Conservation (phyloP, 1,140 invertebrate genomes). For the Wiebesia pumilae region DNA sequence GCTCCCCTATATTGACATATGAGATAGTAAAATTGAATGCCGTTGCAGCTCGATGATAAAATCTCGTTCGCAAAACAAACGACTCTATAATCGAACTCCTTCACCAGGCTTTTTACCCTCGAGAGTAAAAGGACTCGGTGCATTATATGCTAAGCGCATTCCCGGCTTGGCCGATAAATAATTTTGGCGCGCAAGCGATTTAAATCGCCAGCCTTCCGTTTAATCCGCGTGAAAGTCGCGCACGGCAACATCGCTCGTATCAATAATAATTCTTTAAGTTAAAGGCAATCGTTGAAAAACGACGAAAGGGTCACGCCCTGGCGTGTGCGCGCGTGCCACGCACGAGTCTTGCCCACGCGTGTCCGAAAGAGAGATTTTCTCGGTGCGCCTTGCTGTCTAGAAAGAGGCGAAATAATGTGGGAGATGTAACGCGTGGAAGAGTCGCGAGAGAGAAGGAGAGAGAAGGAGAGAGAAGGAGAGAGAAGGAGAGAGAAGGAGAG, state of each 20-base stretch:
- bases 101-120: too few species aligned
- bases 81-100: background rate
- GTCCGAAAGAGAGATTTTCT: background rate
- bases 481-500: background rate
- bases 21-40: slow-evolving; percentile 16
- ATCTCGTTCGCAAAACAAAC: slow-evolving; percentile 1
- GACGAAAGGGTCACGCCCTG: background rate
- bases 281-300: too few species aligned
- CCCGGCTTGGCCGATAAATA: background rate
- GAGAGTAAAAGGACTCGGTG: background rate
- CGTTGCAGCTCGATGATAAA: background rate
- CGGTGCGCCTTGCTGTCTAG: background rate
- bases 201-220: background rate
- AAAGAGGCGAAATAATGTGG: background rate
- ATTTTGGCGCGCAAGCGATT: slow-evolving; percentile 4
- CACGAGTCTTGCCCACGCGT: slow-evolving; percentile 2
- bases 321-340: background rate
- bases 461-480: too few species aligned
- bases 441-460: background rate
- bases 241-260: background rate
- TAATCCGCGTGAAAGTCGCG: background rate
- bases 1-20: background rate
- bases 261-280: background rate
- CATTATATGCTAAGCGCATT: slow-evolving; percentile 36
- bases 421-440: background rate